Conservation (phyloP, 2,888 invertebrate species). For the Cataglyphis livida region DNA sequence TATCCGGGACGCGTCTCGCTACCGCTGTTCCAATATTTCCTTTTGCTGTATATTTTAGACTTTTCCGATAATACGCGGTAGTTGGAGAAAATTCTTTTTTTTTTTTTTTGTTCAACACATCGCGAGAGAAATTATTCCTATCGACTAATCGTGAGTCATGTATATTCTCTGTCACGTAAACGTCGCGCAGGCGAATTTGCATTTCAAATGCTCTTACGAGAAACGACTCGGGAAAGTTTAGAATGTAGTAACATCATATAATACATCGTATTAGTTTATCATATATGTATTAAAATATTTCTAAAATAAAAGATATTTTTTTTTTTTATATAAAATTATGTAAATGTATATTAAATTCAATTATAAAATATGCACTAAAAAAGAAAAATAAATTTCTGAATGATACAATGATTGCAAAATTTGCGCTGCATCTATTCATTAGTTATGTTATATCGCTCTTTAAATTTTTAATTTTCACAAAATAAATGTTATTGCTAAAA, state of each 20-base stretch:
- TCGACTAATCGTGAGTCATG: constrained; percentile 41
- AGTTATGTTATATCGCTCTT: background rate
- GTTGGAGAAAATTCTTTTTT: constrained; percentile 8
- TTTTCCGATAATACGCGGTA: constrained; percentile 13
- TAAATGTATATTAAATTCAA: background rate
- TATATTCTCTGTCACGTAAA: constrained; percentile 43
- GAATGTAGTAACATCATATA: background rate
- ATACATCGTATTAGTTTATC: constrained; percentile 11
- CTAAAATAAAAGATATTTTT: background rate
- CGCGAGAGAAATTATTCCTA: constrained; percentile 35
- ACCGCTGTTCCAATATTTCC: constrained; percentile 14
- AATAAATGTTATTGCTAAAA: background rate
- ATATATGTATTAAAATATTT: background rate
- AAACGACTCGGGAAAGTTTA: constrained; percentile 31
- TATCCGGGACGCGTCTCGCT: constrained; percentile 51
- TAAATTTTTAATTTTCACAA: background rate
- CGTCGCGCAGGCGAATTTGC: constrained; percentile 9
- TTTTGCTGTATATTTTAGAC: constrained; percentile 29
- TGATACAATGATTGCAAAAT: background rate
- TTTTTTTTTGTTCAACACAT: background rate
- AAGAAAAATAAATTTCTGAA: background rate
- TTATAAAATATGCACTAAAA: background rate
- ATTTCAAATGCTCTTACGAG: constrained; percentile 37
- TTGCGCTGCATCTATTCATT: background rate
- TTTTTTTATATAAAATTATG: background rate